Evolutionary conservation across 2,113 vertebrate genomes (phyloP).

Genomic region (Origma solitaria): DNA sequence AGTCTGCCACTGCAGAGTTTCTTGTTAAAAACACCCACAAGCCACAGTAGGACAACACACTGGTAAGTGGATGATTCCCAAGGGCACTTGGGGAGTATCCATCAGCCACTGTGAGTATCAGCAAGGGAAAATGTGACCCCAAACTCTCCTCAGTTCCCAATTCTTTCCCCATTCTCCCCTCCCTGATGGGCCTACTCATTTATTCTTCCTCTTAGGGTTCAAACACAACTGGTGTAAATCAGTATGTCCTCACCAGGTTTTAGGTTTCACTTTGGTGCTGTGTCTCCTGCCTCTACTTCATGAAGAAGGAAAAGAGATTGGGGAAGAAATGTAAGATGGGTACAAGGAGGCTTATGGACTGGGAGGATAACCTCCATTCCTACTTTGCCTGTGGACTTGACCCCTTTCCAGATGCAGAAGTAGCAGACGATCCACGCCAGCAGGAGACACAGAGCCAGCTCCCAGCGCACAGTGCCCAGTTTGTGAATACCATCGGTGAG

Average conservation of each 20-base stretch:
- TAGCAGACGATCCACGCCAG: constrained; percentile 77
- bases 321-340: not conserved
- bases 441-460: constrained; percentile 74
- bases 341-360: not conserved
- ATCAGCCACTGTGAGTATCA: not conserved
- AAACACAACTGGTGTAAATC: not conserved
- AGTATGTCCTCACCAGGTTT: not conserved
- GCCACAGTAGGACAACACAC: not conserved
- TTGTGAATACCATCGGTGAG: constrained; percentile 80
- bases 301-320: not conserved
- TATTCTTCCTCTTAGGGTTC: not conserved
- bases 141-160: not conserved
- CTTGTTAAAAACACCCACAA: not conserved
- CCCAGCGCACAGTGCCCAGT: constrained; percentile 77
- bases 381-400: constrained; percentile 83
- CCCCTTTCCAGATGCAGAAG: constrained; percentile 83
- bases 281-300: not conserved
- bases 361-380: constrained; percentile 1
- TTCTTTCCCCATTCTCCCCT: not conserved
- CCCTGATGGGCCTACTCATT: not conserved
- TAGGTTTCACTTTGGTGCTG: not conserved
- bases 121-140: not conserved
- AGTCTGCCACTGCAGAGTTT: not conserved
- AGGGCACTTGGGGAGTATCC: not conserved
- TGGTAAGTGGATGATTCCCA: not conserved